These are phyloP conservation scores for Dioctria linearis DNA, from an alignment of 2,888 invertebrate species.

Conservation along the genomic window DNA sequence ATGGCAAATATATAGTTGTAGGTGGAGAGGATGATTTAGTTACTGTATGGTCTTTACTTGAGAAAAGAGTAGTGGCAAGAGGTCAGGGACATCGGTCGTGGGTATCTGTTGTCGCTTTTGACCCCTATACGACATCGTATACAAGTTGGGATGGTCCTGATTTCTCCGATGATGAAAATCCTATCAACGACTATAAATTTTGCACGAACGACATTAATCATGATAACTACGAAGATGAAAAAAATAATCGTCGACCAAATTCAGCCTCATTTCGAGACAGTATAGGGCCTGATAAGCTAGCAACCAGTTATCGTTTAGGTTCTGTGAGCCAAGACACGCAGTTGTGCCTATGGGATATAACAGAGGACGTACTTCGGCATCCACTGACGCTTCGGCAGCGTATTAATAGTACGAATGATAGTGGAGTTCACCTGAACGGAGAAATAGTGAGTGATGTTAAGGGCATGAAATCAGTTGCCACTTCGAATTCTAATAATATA, in stretches of 20 bases:
- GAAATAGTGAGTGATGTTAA: constrained; percentile 68
- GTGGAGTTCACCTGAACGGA: constrained; percentile 64
- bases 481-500: constrained; percentile 52
- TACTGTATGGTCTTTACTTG: constrained; percentile 95
- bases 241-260: constrained; percentile 66
- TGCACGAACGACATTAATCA: constrained; percentile 64
- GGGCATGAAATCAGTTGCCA: constrained; percentile 68
- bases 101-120: constrained; percentile 97
- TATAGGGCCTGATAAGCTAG: constrained; percentile 71
- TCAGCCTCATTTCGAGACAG: constrained; percentile 68
- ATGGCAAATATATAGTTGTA: constrained; percentile 93
- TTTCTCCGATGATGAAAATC: constrained; percentile 75
- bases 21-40: constrained; percentile 99
- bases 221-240: constrained; percentile 65
- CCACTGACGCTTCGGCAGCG: constrained; percentile 72
- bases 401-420: constrained; percentile 65
- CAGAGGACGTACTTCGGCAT: constrained; percentile 91
- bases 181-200: constrained; percentile 67
- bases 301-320: constrained; percentile 87
- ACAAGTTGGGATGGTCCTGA: constrained; percentile 75
- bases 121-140: constrained; percentile 86
- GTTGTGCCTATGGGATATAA: constrained; percentile 98
- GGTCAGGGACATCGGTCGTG: constrained; percentile 98
- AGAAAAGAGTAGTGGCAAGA: constrained; percentile 94
- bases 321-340: constrained; percentile 99